Base-by-base conservation (phyloP, 2,888 invertebrate species). In the Drosophila borealis region DNA sequence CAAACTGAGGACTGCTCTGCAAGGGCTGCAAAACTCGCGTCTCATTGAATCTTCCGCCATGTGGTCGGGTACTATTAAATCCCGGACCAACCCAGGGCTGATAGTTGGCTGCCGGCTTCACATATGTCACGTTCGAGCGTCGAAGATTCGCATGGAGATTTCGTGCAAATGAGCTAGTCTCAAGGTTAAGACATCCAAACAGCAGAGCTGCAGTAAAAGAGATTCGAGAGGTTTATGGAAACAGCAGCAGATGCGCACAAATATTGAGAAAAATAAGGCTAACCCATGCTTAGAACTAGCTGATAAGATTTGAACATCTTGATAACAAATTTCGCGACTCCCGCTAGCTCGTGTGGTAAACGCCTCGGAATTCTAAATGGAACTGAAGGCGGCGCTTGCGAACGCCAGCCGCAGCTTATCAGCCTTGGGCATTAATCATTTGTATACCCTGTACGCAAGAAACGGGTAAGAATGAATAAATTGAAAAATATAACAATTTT, bases 281-380 rank as follows among this genome's bases (percentile, higher is more conserved):
- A 60, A 88, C 84, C 85, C 60, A 74, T 59, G 57, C 50, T 69
- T 29, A 73, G 39, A n/a, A 66, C 48, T 49, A 79, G 50, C 50
- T 80, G 77, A 80, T 77, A 75, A 70, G 69, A 59, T 37, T 64
- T 70, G 11, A 69, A 25, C 83, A 81, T 85, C 46, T 45, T 55
- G 42, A 56, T 53, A 50, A 11, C 39, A 37, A 36, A 13, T 17
- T 53, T 11, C 13, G 14, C 6, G 21, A 14, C 39, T 46, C 25
- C n/a, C 37, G 25, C 45, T 14, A 13, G 36, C n/a, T 39, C 29
- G 53, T 34, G 59, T n/a, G 63, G 62, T 65, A 55, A 19, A 42
- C 54, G 45, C 46, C 39, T 49, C 34, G 46, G 51, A 61, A 60
- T 41, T 39, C 69, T 11, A 63, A 79, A 48, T 39, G 50, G 21